These are phyloP conservation scores for Acridotheres tristis DNA, from an alignment of 2,797 vertebrate genomes.

Conservation along the genomic window DNA sequence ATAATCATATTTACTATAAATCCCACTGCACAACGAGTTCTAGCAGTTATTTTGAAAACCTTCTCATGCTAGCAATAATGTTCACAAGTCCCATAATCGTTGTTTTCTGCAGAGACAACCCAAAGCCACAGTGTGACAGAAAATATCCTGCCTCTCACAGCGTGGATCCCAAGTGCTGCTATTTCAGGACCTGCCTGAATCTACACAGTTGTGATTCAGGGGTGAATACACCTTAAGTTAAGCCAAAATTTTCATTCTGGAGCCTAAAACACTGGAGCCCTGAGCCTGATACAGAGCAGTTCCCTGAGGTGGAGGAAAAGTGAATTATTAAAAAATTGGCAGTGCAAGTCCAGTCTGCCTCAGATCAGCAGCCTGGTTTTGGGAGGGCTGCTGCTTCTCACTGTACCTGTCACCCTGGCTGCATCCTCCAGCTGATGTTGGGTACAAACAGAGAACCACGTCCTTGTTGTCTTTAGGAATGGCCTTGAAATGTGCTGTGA, in stretches of 20 bases:
- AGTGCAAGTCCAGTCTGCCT: background rate
- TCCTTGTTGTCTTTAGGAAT: background rate
- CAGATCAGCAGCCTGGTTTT: background rate
- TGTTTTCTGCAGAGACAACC: background rate
- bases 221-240: rapidly evolving
- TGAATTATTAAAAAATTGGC: background rate
- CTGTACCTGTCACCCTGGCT: background rate
- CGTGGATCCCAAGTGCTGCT: rapidly evolving
- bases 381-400: background rate
- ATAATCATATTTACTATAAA: background rate
- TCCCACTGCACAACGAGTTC: background rate
- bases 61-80: background rate
- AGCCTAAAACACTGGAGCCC: background rate
- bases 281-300: background rate
- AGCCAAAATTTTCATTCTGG: background rate
- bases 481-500: background rate
- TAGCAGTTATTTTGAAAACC: background rate
- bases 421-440: background rate
- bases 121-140: background rate
- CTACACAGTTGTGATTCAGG: background rate
- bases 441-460: rapidly evolving
- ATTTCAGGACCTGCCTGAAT: background rate
- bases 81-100: background rate
- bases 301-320: background rate
- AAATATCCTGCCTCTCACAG: background rate